phyloP scores from a whole-genome alignment of 2,113 vertebrate species.

The Gulo gulo region DNA sequence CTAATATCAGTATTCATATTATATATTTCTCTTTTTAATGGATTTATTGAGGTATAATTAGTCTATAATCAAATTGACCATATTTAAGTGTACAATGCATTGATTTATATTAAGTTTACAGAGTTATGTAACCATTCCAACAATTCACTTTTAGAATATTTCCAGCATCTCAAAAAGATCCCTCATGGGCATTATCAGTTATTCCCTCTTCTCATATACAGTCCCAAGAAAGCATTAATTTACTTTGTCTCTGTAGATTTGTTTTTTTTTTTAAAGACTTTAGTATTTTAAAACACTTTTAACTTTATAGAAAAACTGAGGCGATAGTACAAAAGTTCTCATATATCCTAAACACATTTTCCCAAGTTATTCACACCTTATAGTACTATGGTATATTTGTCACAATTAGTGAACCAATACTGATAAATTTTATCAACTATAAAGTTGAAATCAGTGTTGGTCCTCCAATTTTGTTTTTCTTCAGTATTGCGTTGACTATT shows the following conservation, averaged over 20 bases:
- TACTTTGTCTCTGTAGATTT: background rate
- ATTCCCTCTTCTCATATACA: background rate
- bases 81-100: background rate
- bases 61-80: background rate
- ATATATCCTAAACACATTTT: background rate
- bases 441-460: background rate
- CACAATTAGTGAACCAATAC: background rate
- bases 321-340: background rate
- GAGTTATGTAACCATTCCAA: background rate
- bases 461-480: background rate
- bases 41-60: background rate
- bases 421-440: background rate
- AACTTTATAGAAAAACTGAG: background rate
- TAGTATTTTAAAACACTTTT: background rate
- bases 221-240: background rate
- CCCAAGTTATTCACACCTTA: background rate
- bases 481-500: background rate
- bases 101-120: background rate
- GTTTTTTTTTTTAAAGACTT: background rate
- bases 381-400: background rate
- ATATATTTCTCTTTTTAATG: background rate
- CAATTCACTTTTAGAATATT: background rate
- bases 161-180: background rate
- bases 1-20: background rate
- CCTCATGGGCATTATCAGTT: background rate